Evolutionary conservation across 92 coral and sea anemone genomes (phyloP).

Genomic region (Umimayanthus chanpuru): DNA sequence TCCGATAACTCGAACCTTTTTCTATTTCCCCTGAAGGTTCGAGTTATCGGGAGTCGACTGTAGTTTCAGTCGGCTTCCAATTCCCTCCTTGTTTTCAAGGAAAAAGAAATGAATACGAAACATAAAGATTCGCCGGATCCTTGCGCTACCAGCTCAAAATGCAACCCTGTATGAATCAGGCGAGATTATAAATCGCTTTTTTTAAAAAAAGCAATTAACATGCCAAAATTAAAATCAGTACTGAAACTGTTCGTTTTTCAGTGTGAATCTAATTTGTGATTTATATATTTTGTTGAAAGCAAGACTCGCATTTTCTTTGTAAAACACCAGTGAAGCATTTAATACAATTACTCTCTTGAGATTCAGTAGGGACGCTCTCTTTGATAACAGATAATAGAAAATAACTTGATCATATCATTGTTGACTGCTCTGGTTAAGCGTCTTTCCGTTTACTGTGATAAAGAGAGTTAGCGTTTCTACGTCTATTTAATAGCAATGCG

Average conservation of each 20-base stretch:
- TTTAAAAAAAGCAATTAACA: background rate
- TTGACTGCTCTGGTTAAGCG: background rate
- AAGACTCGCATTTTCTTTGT: background rate
- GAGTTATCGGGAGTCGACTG: too few relatives aligned
- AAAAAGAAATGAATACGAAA: too few relatives aligned
- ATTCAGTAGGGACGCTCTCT: background rate
- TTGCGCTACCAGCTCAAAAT: too few relatives aligned
- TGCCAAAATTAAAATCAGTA: background rate
- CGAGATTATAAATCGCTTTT: background rate
- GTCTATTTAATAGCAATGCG: background rate
- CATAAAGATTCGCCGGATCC: too few relatives aligned
- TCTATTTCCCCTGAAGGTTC: too few relatives aligned
- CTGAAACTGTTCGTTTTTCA: background rate
- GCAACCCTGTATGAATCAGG: background rate
- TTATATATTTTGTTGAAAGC: background rate
- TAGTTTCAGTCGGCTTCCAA: too few relatives aligned
- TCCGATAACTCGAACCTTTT: too few relatives aligned
- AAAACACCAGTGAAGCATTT: background rate
- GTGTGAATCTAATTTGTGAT: background rate
- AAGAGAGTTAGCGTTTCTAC: background rate
- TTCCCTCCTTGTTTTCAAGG: too few relatives aligned
- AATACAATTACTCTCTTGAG: background rate
- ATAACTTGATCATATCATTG: too few relatives aligned
- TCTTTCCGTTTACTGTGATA: background rate
- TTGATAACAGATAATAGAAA: background rate